Evolutionary conservation across 2,888 invertebrate genomes (phyloP).

Genomic region (Zaprionus obscuricornis): DNA sequence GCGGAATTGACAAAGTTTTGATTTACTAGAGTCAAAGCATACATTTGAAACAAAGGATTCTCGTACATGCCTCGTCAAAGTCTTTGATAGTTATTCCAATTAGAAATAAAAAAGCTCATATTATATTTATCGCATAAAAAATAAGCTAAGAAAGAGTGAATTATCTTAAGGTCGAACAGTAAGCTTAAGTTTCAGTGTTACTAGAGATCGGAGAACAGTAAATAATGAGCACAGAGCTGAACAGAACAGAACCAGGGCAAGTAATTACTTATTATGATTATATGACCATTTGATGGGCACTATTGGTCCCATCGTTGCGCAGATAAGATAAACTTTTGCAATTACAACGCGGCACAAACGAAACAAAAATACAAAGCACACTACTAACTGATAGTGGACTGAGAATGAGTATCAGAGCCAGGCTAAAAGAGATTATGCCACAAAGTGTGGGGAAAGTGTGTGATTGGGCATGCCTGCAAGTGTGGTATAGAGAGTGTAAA

Average conservation of each 20-base stretch:
- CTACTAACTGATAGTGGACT: constrained; percentile 33
- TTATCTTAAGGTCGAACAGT: no score
- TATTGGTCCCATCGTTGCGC: constrained; percentile 54
- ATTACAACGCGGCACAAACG: constrained; percentile 69
- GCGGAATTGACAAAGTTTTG: no score
- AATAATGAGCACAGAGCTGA: no score
- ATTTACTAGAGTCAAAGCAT: no score
- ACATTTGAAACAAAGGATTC: no score
- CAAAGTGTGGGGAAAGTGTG: background rate
- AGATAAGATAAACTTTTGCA: constrained; percentile 79
- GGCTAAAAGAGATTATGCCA: background rate
- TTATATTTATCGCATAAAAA: no score
- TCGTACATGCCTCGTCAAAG: no score
- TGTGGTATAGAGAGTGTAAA: constrained; percentile 18
- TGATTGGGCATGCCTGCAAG: background rate
- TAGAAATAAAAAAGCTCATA: no score
- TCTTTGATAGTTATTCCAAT: no score
- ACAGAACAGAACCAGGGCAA: constrained; percentile 18
- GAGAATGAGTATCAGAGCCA: constrained; percentile 5
- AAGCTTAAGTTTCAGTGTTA: no score
- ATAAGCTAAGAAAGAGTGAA: no score
- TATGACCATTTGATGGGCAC: constrained; percentile 59
- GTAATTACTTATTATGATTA: constrained; percentile 66
- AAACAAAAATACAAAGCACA: constrained; percentile 64
- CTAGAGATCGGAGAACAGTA: no score